A percentile compares a stretch with the other conserved stretches of the same genome.
Evolutionary conservation across 2,888 invertebrate species (phyloP).

Genomic region (Crematogaster levior): DNA sequence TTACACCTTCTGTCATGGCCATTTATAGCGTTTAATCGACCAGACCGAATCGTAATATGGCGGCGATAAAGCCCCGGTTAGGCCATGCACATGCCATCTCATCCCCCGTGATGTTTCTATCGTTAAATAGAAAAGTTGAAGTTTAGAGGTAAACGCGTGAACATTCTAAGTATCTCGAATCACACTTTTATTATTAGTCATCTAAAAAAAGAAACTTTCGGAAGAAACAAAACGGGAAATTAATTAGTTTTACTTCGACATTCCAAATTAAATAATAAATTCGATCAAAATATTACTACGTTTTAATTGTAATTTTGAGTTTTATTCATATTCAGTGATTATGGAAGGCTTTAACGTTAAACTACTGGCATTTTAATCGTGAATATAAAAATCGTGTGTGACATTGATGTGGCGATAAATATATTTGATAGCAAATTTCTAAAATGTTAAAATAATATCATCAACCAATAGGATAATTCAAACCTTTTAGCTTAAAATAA

Average conservation of each 20-base stretch:
- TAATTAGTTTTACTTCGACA: not conserved
- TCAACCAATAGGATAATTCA: not conserved
- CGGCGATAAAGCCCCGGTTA: conserved; percentile 43
- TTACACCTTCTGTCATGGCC: conserved; percentile 57
- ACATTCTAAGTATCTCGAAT: not conserved
- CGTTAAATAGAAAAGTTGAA: conserved; percentile 33
- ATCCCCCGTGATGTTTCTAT: conserved; percentile 16
- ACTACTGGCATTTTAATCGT: not conserved
- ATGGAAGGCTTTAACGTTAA: not conserved
- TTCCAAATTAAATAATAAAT: not conserved
- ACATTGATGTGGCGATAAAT: not conserved
- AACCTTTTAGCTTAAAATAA: not conserved
- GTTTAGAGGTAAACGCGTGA: not conserved
- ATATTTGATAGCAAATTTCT: not conserved
- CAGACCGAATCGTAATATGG: conserved; percentile 53
- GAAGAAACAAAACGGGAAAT: not conserved
- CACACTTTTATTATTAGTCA: not conserved
- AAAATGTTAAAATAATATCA: conserved; percentile 5
- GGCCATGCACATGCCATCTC: conserved; percentile 35
- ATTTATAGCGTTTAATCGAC: conserved; percentile 59
- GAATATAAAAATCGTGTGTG: not conserved
- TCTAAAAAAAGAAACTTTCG: not conserved
- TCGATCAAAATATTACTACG: not conserved
- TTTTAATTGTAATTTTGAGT: not conserved
- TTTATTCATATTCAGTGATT: not conserved